phyloP scores from a whole-genome alignment of 2,888 invertebrate species.

The Papilio demoleus region DNA sequence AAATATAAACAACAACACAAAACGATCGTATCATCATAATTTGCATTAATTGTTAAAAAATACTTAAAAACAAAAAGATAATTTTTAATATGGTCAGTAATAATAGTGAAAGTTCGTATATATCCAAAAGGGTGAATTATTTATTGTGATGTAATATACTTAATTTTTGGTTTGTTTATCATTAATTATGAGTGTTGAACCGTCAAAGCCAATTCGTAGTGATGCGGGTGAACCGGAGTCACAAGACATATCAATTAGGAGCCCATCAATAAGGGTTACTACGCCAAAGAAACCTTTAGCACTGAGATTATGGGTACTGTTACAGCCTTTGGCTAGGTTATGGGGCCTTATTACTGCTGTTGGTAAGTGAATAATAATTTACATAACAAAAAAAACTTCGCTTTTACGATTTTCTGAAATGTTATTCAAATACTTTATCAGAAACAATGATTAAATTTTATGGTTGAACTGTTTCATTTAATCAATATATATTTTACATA shows the following conservation, averaged over 20 bases:
- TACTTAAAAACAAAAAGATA: not conserved
- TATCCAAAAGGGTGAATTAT: slow-evolving; percentile 6
- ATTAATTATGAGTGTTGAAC: slow-evolving; percentile 55
- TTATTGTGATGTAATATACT: slow-evolving; percentile 10
- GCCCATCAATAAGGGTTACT: slow-evolving; percentile 51
- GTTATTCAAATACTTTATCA: no score
- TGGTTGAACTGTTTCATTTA: no score
- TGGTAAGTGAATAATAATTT: no score
- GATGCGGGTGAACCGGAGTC: slow-evolving; percentile 53
- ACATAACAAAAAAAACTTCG: slow-evolving; percentile 8
- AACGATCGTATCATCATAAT: not conserved
- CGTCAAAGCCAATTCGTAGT: slow-evolving; percentile 55
- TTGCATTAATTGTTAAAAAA: not conserved
- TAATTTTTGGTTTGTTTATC: slow-evolving; percentile 32
- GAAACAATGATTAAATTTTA: no score
- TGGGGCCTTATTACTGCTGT: slow-evolving; percentile 77
- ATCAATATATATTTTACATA: no score
- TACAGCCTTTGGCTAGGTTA: slow-evolving; percentile 74
- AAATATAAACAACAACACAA: slow-evolving; percentile 36
- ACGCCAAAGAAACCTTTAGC: slow-evolving; percentile 66
- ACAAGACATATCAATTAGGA: slow-evolving; percentile 53
- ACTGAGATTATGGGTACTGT: slow-evolving; percentile 71
- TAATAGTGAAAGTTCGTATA: slow-evolving; percentile 1
- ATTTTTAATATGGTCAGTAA: slow-evolving; percentile 37
- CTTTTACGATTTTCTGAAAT: no score